Base-by-base conservation (phyloP, 2,113 vertebrate species). In the Paraplagusia blochii region DNA sequence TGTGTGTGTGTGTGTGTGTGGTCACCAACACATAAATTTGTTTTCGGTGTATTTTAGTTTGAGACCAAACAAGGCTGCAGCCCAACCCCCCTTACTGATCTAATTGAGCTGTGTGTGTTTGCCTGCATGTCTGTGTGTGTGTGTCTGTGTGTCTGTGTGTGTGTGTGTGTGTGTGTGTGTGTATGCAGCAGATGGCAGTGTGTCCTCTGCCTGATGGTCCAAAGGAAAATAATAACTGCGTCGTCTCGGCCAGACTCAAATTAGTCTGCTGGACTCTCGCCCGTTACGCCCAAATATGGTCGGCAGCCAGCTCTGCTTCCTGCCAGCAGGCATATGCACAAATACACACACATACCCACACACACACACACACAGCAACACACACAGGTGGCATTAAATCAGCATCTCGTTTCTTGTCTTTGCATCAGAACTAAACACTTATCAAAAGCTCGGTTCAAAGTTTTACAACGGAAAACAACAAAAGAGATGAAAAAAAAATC, bases 181-280 rank as follows among this genome's bases (percentile, higher is more conserved):
- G 22, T 29, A 29, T 29, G 22, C 22, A 95, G 94, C 94, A 96
- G 94, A 97, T 96, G 95, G 94, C 92, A 92, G 90, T 92, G 93
- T 95, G 91, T 94, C 94, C 94, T 95, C 93, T 94, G 92, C 92
- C 93, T 95, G 94, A 96, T 96, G 95, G 93, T 93, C 94, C 67
- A 82, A 63, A 94, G 92, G 92, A 96, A 96, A 96, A 95, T 96
- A 96, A 96, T 95, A 95, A 96, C 95, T 94, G 94, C 92, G 91
- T 95, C 92, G 94, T 95, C 93, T 90, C 89, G 85, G 93, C 94
- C 94, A 96, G 89, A 94, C 93, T 92, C 95, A 95, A 95, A 96
- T 96, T 96, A 96, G 94, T 79, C 93, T 95, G 92, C 93, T 96
- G 95, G 94, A 96, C 91, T 90, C 87, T 83, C 87, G 94, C 95